Conservation (phyloP, 92 coral and sea anemone genomes). For the Ricordea florida region DNA sequence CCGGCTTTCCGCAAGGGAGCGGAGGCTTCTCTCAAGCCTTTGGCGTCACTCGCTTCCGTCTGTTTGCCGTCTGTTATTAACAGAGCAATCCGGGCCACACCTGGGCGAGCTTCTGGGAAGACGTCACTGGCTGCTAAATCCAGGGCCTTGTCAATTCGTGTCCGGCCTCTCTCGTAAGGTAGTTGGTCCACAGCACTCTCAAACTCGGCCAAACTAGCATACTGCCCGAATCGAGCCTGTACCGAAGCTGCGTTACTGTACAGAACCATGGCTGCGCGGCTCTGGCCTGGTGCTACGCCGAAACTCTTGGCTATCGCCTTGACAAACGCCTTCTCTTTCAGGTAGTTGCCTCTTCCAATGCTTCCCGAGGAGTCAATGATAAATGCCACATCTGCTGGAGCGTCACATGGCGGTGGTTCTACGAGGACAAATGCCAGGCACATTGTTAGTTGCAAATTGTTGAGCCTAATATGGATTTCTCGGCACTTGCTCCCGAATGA, state of each 20-base stretch:
- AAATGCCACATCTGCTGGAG: neutral
- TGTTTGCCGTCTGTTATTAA: slow-evolving; percentile 39
- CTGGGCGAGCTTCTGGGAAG: slow-evolving; percentile 39
- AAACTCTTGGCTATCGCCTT: slow-evolving; percentile 32
- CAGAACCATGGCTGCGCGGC: slow-evolving; percentile 20
- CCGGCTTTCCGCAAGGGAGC: slow-evolving; percentile 7
- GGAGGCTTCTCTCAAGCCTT: neutral
- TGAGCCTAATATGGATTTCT: too few relatives aligned
- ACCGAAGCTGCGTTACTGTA: slow-evolving; percentile 26
- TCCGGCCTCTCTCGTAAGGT: slow-evolving; percentile 1
- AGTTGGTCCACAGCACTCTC: slow-evolving; percentile 6
- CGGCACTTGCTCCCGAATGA: too few relatives aligned
- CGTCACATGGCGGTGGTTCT: neutral
- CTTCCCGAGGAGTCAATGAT: slow-evolving; percentile 7
- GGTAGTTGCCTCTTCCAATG: slow-evolving; percentile 25
- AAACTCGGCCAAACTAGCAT: neutral
- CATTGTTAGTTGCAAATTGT: too few relatives aligned
- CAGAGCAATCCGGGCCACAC: slow-evolving; percentile 7
- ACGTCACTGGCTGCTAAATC: neutral
- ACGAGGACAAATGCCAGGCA: too few relatives aligned
- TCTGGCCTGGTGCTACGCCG: slow-evolving; percentile 7
- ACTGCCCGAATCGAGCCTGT: slow-evolving; percentile 2
- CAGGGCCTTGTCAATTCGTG: slow-evolving; percentile 39
- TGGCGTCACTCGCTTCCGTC: neutral
- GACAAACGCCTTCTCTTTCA: slow-evolving; percentile 24